Evolutionary conservation across 2,113 vertebrate genomes (phyloP), one percentile per base, ranked within the genome.

Genomic region (Tympanuchus pallidicinctus): DNA sequence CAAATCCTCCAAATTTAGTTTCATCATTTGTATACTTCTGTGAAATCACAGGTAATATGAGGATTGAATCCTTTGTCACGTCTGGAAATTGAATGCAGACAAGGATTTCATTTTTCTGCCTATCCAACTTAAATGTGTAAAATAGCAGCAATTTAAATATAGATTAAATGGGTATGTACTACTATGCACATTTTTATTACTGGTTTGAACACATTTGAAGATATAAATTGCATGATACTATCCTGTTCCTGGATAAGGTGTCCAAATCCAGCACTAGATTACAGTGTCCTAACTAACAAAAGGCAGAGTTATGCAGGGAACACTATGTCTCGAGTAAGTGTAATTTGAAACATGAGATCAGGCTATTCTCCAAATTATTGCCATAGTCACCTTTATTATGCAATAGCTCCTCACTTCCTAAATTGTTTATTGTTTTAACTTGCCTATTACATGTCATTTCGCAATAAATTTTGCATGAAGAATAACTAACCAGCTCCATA

Each of bases 181-280:
- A 42, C 30, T 7, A 43, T 2, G 1, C 4, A 5, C 13, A 28
- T 82, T 76, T 71, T 19, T 69, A 7, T 82, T 47, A 85, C 83
- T 80, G 34, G 38, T 43, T 91, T 78, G 48, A 90, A 89, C 52
- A 71, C 95, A 92, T 96, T 92, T 91, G 88, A 88, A 93, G 45
- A 89, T 92, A 61, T 86, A 91, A 94, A 52, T 78, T 89, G 43
- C 42, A 43, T 86, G 17, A n/a, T 75, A 72, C 32, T 69, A 66
- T 65, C 42, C 72, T 95, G 40, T 0, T 96, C 96, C 43, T 82
- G 50, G 75, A 75, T 63, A 95, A 95, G 66, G 85, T 92, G 97
- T 93, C 90, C 87, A 86, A 72, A 92, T 60, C 27, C 34, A 52
- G 8, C 30, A 84, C 66, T 89, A 74, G 19, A 86, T 97, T 76